Evolutionary conservation across 2,797 vertebrate genomes (phyloP), one percentile per base, ranked within the genome.

Genomic region (Vireo griseus): DNA sequence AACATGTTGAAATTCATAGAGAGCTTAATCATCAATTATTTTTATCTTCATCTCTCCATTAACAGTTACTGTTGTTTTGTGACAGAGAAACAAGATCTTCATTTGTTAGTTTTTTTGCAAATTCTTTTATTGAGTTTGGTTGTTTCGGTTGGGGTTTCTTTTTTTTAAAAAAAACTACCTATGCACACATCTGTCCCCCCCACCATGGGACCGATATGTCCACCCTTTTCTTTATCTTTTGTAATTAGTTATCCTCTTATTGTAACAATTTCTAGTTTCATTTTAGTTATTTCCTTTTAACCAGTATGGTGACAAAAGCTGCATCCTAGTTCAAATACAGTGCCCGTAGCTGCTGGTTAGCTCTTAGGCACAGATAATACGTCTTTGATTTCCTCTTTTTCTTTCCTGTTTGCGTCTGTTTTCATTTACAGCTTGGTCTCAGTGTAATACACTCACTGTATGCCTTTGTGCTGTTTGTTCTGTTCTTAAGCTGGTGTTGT

Each of bases 171-270:
- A 39, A 13, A 6, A 47, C 17, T 29, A 37, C 13, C 21, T 54
- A 13, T 18, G 9, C 7, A 18, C 16, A 44, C 10, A 54, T 39
- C 29, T 13, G 1, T 17, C 8, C 2, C 2, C 0, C 4, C 10
- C 4, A n/a, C 16, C 4, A 4, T 8, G 22, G 17, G 35, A 48
- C 19, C n/a, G 25, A 1, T 57, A 62, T 57, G 18, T 54, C 57
- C 35, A 52, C 25, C 33, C 9, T 71, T 45, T 86, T 83, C 65
- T 85, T 26, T 51, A 6, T 76, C 19, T 85, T 86, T 59, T 69
- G 29, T 37, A 55, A 40, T 55, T 57, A 26, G 7, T 63, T 2
- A 6, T 68, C 25, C 20, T 79, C 24, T 69, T 80, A 13, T 5
- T 62, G 12, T 16, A 58, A 48, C 7, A 51, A 45, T 37, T 76